Evolutionary conservation across 2,797 vertebrate genomes (phyloP).

Genomic region (Periparus ater): DNA sequence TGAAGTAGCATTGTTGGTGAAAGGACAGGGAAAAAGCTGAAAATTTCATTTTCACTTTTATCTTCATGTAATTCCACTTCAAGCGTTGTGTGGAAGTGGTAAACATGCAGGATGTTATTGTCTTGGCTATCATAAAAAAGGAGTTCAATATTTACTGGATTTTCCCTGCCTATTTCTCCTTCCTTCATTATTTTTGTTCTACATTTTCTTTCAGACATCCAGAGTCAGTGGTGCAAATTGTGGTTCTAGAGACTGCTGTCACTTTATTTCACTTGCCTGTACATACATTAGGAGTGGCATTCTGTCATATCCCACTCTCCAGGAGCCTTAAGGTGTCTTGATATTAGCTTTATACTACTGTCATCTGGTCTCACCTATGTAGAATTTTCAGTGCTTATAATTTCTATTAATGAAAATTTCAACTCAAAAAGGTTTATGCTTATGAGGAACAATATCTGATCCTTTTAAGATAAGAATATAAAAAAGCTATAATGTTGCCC

Average conservation of each 20-base stretch:
- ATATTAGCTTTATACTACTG: background rate
- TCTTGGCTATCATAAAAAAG: background rate
- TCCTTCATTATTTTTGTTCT: background rate
- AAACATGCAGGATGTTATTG: background rate
- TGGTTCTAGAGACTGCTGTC: background rate
- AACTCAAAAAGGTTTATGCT: background rate
- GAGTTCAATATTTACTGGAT: background rate
- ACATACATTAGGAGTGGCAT: background rate
- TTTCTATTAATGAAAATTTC: background rate
- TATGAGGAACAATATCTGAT: background rate
- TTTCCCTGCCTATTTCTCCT: background rate
- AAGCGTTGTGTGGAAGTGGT: background rate
- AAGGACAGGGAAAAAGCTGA: background rate
- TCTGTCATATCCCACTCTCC: background rate
- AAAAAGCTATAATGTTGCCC: background rate
- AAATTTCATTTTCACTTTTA: background rate
- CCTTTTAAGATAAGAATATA: background rate
- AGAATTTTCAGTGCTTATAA: background rate
- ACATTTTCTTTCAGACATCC: background rate
- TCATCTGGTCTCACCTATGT: background rate
- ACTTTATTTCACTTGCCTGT: background rate
- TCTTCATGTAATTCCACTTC: background rate
- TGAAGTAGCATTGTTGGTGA: background rate
- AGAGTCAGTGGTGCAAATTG: background rate
- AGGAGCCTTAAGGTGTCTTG: background rate